Base-by-base conservation (phyloP, 2,888 invertebrate species). In the Chrysotoxum bicinctum region DNA sequence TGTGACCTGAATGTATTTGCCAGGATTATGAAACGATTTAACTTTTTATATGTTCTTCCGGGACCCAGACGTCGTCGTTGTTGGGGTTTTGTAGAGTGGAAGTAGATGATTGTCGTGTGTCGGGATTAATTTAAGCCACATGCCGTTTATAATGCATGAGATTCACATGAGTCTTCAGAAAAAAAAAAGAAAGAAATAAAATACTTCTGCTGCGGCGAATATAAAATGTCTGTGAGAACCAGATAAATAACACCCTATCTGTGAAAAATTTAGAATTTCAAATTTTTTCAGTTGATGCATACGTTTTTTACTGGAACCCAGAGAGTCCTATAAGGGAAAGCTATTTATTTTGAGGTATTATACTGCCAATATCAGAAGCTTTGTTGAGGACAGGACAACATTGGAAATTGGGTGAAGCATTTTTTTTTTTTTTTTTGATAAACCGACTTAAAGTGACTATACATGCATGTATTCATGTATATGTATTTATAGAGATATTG, bases 111-210 rank as follows among this genome's bases (percentile, higher is more conserved):
- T 64, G 64, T 56, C 45, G 70, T 70, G 70, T 70, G 56, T 35
- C n/a, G 56, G 70, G 70, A 70, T 70, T 70, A 56, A 70, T 58
- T 70, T 70, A 45, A 70, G 45, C 56, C 56, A 56, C 45, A 56
- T 70, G 45, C 43, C 69, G 35, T 26, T 50, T 54, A 30, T 16
- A 54, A 54, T 19, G 40, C 26, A 21, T 30, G 54, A 30, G 30
- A 19, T 40, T 40, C 40, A 43, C 60, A 60, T 40, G 40, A 40
- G 26, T 52, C 8, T 26, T 43, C 7, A 21, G 9, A 37, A 43
- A 30, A 70, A 19, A 43, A 54, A 21, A 43, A 30, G 14, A 50
- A 50, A 50, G n/a, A n/a, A n/a, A n/a, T n/a, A n/a, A n/a, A 50
- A 23, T 0, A 48, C 5, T 48, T 12, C 48, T 45, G 43, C 43